phyloP scores from a whole-genome alignment of 2,113 vertebrate genomes.

The Macrotus californicus region DNA sequence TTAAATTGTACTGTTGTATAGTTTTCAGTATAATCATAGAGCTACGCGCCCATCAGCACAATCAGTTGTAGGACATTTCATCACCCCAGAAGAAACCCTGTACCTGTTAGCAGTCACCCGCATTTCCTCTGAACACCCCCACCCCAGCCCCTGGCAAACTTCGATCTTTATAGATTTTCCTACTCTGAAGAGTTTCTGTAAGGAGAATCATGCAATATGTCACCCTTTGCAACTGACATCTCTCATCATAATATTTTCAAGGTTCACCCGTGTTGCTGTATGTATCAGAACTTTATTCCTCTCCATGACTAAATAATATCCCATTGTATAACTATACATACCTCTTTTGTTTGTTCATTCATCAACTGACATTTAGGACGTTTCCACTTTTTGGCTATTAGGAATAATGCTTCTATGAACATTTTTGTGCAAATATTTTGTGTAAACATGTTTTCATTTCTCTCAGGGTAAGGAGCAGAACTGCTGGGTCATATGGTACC shows the following conservation, averaged over 20 bases:
- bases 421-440: not conserved
- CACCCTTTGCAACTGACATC: not conserved
- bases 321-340: not conserved
- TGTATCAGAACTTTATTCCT: not conserved
- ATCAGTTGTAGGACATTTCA: not conserved
- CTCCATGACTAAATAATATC: not conserved
- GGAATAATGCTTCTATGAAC: not conserved
- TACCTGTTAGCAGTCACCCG: not conserved
- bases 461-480: not conserved
- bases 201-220: not conserved
- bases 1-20: not conserved
- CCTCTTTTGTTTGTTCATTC: not conserved
- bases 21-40: not conserved
- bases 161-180: not conserved
- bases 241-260: not conserved
- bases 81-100: not conserved
- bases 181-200: not conserved
- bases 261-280: not conserved
- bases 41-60: not conserved
- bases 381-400: not conserved
- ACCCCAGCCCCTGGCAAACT: not conserved
- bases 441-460: not conserved
- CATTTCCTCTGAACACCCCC: not conserved
- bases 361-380: not conserved
- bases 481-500: not conserved